Percentiles rank a stretch among this genome's conserved stretches.
Conservation (phyloP, 1,140 invertebrate species). For the Phthorimaea operculella region DNA sequence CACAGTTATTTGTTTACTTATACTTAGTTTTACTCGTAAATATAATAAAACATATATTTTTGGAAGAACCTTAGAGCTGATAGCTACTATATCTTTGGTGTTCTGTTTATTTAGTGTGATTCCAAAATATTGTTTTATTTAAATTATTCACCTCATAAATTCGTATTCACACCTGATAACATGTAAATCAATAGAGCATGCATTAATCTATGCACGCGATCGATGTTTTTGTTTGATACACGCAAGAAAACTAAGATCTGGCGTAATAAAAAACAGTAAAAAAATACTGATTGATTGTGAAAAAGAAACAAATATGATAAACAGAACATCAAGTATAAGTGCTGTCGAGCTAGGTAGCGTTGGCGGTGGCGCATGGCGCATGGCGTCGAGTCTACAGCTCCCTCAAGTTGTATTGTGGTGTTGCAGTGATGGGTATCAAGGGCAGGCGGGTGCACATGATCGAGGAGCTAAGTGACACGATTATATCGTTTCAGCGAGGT, state of each 20-base stretch:
- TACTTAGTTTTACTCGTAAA: neutral
- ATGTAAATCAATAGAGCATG: too few species aligned
- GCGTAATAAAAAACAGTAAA: too few species aligned
- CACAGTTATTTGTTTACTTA: neutral
- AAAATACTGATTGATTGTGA: too few species aligned
- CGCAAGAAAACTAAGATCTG: too few species aligned
- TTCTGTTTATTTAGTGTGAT: too few species aligned
- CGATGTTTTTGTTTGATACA: too few species aligned
- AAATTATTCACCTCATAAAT: too few species aligned
- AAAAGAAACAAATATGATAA: too few species aligned
- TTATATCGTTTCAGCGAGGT: slow-evolving; percentile 99
- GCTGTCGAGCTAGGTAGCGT: neutral
- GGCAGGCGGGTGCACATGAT: slow-evolving; percentile 97
- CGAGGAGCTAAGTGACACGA: slow-evolving; percentile 96
- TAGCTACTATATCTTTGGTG: neutral
- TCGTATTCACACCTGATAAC: too few species aligned
- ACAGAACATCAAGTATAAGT: too few species aligned
- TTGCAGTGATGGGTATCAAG: slow-evolving; percentile 98
- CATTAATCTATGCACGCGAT: too few species aligned
- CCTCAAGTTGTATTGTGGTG: slow-evolving; percentile 56
- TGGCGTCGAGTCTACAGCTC: slow-evolving; percentile 16
- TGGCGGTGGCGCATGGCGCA: neutral
- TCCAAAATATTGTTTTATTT: too few species aligned
- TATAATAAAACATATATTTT: neutral
- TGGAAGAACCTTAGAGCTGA: neutral